Evolutionary conservation across 2,797 vertebrate genomes (phyloP).

Genomic region (Simalia tracyae): DNA sequence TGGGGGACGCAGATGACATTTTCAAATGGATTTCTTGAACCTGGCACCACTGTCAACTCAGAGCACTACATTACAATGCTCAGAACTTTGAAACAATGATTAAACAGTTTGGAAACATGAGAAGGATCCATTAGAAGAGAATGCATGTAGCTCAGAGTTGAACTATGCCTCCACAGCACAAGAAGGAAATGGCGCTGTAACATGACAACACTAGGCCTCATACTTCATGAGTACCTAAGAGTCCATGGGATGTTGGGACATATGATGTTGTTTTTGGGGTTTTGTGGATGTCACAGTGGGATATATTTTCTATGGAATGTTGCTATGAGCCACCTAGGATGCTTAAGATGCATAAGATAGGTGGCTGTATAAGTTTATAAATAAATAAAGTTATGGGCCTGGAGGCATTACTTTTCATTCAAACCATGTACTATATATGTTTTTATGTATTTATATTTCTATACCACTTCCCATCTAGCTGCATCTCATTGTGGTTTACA

Average conservation of each 20-base stretch:
- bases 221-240: background rate
- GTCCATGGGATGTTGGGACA: background rate
- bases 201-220: background rate
- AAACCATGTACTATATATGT: background rate
- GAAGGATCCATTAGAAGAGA: no score
- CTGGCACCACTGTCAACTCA: background rate
- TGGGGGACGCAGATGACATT: background rate
- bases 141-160: no score
- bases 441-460: background rate
- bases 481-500: background rate
- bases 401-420: background rate
- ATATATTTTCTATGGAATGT: background rate
- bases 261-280: background rate
- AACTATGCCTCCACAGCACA: no score
- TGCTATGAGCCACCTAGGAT: background rate
- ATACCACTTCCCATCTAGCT: background rate
- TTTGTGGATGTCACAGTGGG: background rate
- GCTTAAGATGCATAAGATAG: background rate
- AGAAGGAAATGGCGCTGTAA: background rate
- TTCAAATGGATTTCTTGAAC: background rate
- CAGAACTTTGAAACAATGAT: background rate
- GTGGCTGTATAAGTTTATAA: background rate
- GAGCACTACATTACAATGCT: background rate
- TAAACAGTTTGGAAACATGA: background rate
- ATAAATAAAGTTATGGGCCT: no score